Conservation (phyloP, 2,113 vertebrate genomes). For the Narcine bancroftii region DNA sequence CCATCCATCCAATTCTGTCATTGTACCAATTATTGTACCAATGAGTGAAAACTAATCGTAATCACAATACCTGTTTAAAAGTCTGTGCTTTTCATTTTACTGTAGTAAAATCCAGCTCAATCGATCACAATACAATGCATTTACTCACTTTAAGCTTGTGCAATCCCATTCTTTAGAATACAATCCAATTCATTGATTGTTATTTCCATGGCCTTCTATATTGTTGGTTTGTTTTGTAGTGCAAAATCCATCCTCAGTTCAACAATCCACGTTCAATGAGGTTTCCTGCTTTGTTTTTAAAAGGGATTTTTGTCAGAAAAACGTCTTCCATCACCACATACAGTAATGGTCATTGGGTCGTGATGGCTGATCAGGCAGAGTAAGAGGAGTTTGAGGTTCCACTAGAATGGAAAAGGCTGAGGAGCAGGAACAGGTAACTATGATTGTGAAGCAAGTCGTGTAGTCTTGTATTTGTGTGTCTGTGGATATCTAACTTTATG, state of each 20-base stretch:
- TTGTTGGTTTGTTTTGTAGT: not conserved
- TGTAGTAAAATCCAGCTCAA: not conserved
- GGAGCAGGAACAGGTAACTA: not conserved
- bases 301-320: not conserved
- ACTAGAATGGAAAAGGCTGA: not conserved
- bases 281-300: not conserved
- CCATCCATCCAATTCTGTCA: too few relatives aligned
- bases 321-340: not conserved
- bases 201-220: slow-evolving; percentile 17
- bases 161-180: not conserved
- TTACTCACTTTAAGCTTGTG: not conserved
- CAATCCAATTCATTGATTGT: not conserved
- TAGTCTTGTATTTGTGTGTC: too few relatives aligned
- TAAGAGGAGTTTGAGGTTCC: not conserved
- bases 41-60: not conserved
- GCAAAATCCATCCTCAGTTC: not conserved
- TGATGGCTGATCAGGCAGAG: not conserved
- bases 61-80: not conserved
- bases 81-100: not conserved
- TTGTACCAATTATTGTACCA: too few relatives aligned
- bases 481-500: too few relatives aligned
- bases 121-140: not conserved
- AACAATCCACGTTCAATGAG: not conserved
- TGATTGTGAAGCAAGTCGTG: too few relatives aligned
- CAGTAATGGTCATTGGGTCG: not conserved